Percentiles rank a stretch among this genome's conserved stretches.
phyloP scores from a whole-genome alignment of 2,113 vertebrate species.

The Microtus ochrogaster region DNA sequence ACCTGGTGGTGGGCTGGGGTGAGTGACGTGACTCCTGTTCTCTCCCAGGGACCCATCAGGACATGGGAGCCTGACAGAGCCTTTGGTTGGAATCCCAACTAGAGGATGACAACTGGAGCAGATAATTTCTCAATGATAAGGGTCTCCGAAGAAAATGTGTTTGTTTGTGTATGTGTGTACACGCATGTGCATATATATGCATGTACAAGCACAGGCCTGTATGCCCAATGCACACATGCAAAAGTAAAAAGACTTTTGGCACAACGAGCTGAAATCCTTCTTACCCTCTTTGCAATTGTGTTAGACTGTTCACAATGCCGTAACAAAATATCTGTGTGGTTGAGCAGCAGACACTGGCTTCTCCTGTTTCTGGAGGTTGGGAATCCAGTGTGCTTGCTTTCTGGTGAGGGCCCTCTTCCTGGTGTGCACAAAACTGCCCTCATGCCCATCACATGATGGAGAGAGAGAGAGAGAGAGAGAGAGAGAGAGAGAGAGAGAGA shows the following conservation, averaged over 20 bases:
- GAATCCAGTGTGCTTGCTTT: not conserved
- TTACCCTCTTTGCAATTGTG: not conserved
- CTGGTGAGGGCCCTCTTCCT: not conserved
- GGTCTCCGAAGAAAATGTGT: not conserved
- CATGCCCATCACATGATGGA: not conserved
- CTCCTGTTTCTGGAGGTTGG: not conserved
- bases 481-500: no score
- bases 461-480: no score
- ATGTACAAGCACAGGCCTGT: rapidly evolving
- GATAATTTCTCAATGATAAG: not conserved
- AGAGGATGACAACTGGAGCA: not conserved
- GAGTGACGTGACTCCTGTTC: conserved; percentile 66
- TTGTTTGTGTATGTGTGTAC: not conserved
- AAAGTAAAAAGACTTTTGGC: not conserved
- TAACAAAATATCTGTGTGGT: not conserved
- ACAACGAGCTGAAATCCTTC: not conserved
- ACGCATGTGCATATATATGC: rapidly evolving
- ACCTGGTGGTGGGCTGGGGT: conserved; percentile 96
- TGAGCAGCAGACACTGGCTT: not conserved
- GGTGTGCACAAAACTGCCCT: not conserved
- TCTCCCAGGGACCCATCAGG: not conserved
- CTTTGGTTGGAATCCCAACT: not conserved
- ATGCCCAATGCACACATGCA: not conserved
- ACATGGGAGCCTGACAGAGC: no score
- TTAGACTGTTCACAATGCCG: not conserved